phyloP scores from a whole-genome alignment of 2,113 vertebrate species.

The Notothenia coriiceps region DNA sequence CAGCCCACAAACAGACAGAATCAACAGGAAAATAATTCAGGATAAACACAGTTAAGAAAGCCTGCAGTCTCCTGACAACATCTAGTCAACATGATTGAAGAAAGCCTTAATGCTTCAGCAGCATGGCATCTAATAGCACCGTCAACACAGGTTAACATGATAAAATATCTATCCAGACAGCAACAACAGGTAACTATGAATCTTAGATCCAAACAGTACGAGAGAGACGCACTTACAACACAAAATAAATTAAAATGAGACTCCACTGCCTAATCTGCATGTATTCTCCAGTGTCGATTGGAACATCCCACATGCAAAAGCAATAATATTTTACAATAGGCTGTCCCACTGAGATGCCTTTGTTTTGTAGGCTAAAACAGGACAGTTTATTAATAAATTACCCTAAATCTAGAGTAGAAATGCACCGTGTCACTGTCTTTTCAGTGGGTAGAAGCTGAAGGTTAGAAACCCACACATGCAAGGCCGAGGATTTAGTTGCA shows the following conservation, averaged over 20 bases:
- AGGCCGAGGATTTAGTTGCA: constrained; percentile 62
- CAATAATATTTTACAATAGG: neutral
- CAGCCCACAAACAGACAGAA: neutral
- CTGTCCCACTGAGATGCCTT: constrained; percentile 1
- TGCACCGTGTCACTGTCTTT: constrained; percentile 39
- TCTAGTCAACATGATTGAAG: constrained; percentile 38
- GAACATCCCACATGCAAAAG: constrained; percentile 10
- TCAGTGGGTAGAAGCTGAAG: constrained; percentile 46
- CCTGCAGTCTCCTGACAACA: constrained; percentile 20
- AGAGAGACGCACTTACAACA: neutral
- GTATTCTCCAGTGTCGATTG: constrained; percentile 2
- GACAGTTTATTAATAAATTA: constrained; percentile 21
- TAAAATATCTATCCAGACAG: constrained; percentile 25
- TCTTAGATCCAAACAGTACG: neutral
- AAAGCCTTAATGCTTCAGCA: constrained; percentile 52
- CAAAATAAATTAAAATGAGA: constrained; percentile 1
- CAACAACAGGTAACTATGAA: constrained; percentile 21
- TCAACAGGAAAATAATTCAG: constrained; percentile 4
- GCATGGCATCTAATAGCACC: constrained; percentile 40
- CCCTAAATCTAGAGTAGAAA: constrained; percentile 26
- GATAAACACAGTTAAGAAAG: constrained; percentile 5
- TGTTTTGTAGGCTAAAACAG: neutral
- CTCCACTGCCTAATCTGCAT: constrained; percentile 7
- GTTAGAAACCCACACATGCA: constrained; percentile 57
- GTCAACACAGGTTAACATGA: constrained; percentile 52